A percentile compares a stretch with the other conserved stretches of the same genome.
phyloP scores from a whole-genome alignment of 35 echinoderm and acorn worm genomes.

The Ptychodera flava region DNA sequence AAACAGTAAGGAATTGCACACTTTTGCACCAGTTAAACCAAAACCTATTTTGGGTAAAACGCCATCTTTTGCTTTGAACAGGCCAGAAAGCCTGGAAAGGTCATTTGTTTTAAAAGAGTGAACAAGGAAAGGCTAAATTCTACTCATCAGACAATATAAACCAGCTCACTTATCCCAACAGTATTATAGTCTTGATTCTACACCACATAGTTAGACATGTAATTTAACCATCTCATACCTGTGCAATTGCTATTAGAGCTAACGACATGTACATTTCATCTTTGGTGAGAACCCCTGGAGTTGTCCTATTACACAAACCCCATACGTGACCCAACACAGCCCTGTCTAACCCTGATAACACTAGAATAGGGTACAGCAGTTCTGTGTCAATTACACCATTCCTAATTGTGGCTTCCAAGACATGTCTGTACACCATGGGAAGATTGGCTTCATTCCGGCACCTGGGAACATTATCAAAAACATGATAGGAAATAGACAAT shows the following conservation, averaged over 20 bases:
- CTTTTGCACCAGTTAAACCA: no score
- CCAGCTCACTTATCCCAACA: no score
- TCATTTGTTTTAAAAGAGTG: no score
- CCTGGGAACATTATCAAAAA: slow-evolving; percentile 42
- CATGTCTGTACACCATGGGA: slow-evolving; percentile 78
- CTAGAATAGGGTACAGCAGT: slow-evolving; percentile 63
- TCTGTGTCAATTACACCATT: slow-evolving; percentile 65
- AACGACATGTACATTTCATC: slow-evolving; percentile 72
- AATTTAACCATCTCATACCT: no score
- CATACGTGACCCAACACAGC: slow-evolving; percentile 56
- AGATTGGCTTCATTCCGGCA: slow-evolving; percentile 59
- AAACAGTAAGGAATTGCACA: no score
- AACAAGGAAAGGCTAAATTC: no score
- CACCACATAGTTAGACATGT: no score
- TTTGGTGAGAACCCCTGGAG: slow-evolving; percentile 50
- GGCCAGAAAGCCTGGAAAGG: no score
- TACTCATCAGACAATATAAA: no score
- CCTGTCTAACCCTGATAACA: slow-evolving; percentile 64
- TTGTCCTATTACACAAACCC: slow-evolving; percentile 61
- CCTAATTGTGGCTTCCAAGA: slow-evolving; percentile 61
- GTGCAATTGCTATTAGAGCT: slow-evolving; percentile 67
- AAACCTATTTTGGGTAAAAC: no score
- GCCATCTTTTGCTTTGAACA: no score
- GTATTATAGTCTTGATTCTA: no score
- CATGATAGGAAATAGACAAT: background rate